Evolutionary conservation across 1,140 invertebrate species (phyloP), one percentile per base, ranked within the genome.

Genomic region (Zaprionus africanus): DNA sequence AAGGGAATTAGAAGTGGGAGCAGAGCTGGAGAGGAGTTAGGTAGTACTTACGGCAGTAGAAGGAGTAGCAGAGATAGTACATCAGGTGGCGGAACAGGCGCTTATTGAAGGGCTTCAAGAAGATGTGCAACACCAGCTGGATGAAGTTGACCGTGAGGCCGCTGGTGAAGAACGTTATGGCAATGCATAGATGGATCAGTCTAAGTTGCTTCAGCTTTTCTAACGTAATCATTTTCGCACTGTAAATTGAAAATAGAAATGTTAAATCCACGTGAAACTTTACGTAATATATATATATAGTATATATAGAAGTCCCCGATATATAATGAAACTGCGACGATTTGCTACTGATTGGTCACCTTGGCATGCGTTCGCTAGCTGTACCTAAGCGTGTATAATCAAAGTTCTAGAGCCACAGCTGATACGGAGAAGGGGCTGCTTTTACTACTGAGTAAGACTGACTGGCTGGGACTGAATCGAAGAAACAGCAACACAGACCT

Each of bases 81-180:
- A 98, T 98, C 57, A 99, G 95, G 93, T 97, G 97, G 87, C 98
- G 95, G 93, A 97, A 99, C 41, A 97, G 93, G 79, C 93, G 92
- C 93, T 96, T 96, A 87, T 96, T 96, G 79, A 97, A 94, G 24
- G 96, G 96, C 90, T 95, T 95, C 34, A 98, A 84, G 67, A 94
- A 94, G 81, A 96, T 93, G 93, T 96, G 98, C 86, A 98, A 94
- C 82, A 97, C 84, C 71, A 94, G 94, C 94, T 98, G 97, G 77
- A 96, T 92, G 69, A 97, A 93, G 94, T 98, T 98, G 60, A 99
- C 95, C 77, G 98, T 95, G 67, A 99, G 91, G 59, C 98, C 98
- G 60, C 97, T 98, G 60, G 96, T 96, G 79, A 99, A 96, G 94
- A 98, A 99, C 63, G 96, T 96, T 88, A 98, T 97, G 59, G 96